Percentiles rank a stretch among this genome's conserved stretches.
Evolutionary conservation across 2,888 invertebrate genomes (phyloP).

Genomic region (Maniola hyperantus): DNA sequence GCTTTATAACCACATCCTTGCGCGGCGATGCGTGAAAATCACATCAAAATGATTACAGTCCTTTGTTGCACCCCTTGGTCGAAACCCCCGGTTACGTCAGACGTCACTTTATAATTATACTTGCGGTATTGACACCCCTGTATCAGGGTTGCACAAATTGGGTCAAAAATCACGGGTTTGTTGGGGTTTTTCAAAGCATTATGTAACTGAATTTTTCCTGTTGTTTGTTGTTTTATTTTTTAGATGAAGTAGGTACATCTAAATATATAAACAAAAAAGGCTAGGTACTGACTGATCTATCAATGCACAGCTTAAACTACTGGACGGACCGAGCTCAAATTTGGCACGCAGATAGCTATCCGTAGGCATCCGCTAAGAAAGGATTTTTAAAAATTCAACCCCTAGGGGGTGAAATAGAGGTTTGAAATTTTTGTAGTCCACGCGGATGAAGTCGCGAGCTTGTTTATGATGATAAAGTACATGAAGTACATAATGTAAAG

Average conservation of each 20-base stretch:
- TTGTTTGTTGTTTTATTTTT: not conserved
- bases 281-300: no score
- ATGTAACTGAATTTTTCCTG: not conserved
- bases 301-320: no score
- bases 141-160: conserved; percentile 26
- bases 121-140: conserved; percentile 41
- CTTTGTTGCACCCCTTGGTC: conserved; percentile 57
- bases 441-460: no score
- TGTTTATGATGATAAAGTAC: no score
- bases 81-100: conserved; percentile 50
- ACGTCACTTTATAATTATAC: conserved; percentile 51
- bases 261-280: no score
- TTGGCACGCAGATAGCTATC: no score
- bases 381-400: no score
- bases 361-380: no score
- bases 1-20: conserved; percentile 41
- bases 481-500: no score
- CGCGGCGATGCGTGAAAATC: conserved; percentile 65
- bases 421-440: no score
- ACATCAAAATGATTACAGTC: conserved; percentile 69
- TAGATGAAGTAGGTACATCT: not conserved
- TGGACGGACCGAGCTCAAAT: no score
- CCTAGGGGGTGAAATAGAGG: no score
- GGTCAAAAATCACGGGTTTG: conserved; percentile 36
- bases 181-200: not conserved